A percentile compares a stretch with the other conserved stretches of the same genome.
Conservation (phyloP, 2,113 vertebrate species). For the Sigmodon hispidus region DNA sequence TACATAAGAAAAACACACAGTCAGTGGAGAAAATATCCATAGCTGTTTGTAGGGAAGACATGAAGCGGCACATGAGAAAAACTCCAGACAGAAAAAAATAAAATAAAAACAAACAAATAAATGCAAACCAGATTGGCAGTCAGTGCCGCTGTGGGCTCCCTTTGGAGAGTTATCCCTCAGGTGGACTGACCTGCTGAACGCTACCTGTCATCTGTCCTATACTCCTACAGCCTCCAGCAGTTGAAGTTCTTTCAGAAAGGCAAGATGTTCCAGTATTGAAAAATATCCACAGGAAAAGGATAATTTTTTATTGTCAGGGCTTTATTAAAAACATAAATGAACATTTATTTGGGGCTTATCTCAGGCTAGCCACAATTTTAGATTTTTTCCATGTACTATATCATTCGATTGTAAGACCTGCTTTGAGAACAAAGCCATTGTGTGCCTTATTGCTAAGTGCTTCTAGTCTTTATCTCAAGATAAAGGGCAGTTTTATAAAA, state of each 20-base stretch:
- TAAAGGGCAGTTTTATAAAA: constrained; percentile 30
- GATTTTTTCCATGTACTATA: neutral
- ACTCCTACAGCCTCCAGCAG: too few relatives aligned
- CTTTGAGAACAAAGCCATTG: neutral
- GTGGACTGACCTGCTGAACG: too few relatives aligned
- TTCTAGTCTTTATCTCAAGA: constrained; percentile 20
- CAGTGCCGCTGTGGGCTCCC: too few relatives aligned
- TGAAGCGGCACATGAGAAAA: too few relatives aligned
- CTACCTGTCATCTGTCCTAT: too few relatives aligned
- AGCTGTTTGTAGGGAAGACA: too few relatives aligned
- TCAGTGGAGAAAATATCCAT: too few relatives aligned
- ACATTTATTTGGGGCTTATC: neutral
- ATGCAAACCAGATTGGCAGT: too few relatives aligned
- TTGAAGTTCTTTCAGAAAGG: neutral
- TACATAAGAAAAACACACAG: too few relatives aligned
- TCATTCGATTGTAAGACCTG: neutral
- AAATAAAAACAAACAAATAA: too few relatives aligned
- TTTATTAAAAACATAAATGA: constrained; percentile 22
- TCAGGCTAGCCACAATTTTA: neutral
- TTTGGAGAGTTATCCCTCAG: too few relatives aligned
- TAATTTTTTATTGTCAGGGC: neutral
- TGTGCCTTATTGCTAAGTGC: neutral
- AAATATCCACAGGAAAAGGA: neutral
- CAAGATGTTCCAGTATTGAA: neutral
- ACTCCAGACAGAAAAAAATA: too few relatives aligned